Conservation (phyloP, 2,113 vertebrate species). For the Semnornis frantzii region DNA sequence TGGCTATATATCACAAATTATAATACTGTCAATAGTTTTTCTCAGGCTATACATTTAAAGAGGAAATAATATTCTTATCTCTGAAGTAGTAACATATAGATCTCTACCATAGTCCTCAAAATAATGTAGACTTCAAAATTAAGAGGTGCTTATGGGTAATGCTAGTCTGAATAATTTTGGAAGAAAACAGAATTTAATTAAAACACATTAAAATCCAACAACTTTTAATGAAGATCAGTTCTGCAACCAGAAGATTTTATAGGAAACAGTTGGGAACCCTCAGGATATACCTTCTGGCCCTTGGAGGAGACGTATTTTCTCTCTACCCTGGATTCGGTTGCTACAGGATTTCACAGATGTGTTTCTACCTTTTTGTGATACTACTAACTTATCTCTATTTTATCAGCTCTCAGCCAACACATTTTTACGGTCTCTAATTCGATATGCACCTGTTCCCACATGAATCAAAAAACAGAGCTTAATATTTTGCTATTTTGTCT, state of each 20-base stretch:
- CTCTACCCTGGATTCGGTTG: not conserved
- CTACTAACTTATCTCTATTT: not conserved
- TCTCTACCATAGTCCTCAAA: not conserved
- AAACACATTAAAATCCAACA: not conserved
- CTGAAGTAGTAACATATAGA: not conserved
- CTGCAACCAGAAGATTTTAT: not conserved
- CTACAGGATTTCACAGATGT: not conserved
- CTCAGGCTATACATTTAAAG: slow-evolving; percentile 28
- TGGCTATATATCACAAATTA: slow-evolving; percentile 17
- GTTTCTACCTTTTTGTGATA: not conserved
- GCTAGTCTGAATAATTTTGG: not conserved
- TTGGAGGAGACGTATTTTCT: not conserved
- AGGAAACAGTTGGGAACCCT: not conserved
- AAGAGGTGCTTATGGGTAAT: not conserved
- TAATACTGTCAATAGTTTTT: not conserved
- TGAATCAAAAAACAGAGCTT: not conserved
- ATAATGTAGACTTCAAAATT: not conserved
- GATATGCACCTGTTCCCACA: not conserved
- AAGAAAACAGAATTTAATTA: not conserved
- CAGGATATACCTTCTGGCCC: not conserved
- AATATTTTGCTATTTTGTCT: not conserved
- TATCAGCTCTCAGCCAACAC: not conserved
- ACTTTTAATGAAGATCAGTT: not conserved
- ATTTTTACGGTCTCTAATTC: not conserved
- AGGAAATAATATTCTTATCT: not conserved